Conservation (phyloP, 2,888 invertebrate genomes). For the Tethea ocularis region DNA sequence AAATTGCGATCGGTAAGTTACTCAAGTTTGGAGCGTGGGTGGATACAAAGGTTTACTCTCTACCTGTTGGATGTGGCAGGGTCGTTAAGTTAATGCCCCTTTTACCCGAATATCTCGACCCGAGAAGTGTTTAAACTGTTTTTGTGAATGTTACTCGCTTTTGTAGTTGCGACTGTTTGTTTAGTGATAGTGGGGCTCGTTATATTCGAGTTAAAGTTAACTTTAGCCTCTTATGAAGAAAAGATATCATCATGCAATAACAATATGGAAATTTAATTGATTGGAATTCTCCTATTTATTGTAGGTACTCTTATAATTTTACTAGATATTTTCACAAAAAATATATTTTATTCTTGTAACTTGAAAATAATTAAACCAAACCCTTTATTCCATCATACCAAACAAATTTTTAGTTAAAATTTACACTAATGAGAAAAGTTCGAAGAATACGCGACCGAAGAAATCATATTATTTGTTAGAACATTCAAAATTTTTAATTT, state of each 20-base stretch:
- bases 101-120: slow-evolving; percentile 14
- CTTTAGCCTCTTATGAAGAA: background rate
- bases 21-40: slow-evolving; percentile 19
- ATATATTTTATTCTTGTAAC: no score
- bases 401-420: slow-evolving; percentile 10
- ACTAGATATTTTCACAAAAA: no score
- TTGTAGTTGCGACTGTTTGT: background rate
- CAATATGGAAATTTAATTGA: no score
- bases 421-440: slow-evolving; percentile 23
- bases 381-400: background rate
- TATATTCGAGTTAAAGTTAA: background rate
- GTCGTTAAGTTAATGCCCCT: slow-evolving; percentile 43
- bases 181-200: slow-evolving; percentile 1
- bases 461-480: background rate
- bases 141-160: slow-evolving; percentile 7
- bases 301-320: no score
- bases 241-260: no score
- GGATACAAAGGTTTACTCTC: slow-evolving; percentile 15
- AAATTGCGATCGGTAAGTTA: slow-evolving; percentile 20
- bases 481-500: background rate
- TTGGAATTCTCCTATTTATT: no score
- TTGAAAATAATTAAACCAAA: slow-evolving; percentile 13
- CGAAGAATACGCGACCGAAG: slow-evolving; percentile 15
- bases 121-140: slow-evolving; percentile 8
- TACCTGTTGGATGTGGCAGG: slow-evolving; percentile 50